Evolutionary conservation across 2,888 invertebrate genomes (phyloP).

Genomic region (Phytoseiulus persimilis): DNA sequence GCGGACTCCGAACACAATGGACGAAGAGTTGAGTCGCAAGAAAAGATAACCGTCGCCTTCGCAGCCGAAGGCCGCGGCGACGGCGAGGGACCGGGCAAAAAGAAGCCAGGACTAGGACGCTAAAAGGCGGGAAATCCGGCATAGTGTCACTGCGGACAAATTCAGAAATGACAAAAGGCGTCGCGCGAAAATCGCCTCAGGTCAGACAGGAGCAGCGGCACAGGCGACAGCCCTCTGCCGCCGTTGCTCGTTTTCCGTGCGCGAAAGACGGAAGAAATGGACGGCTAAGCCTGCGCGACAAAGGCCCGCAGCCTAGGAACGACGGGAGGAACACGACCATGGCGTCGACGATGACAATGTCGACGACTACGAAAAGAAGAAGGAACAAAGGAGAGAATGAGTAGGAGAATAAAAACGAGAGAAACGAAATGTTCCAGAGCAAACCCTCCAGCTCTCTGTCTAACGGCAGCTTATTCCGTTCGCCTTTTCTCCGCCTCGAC

Average conservation of each 20-base stretch:
- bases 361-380: background rate
- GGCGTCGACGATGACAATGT: background rate
- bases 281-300: background rate
- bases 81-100: background rate
- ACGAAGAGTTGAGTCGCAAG: background rate
- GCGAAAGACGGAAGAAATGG: background rate
- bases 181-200: background rate
- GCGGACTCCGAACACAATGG: background rate
- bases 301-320: background rate
- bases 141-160: background rate
- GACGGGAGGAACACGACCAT: background rate
- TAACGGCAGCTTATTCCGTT: no score
- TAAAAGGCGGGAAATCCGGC: constrained; percentile 5
- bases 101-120: background rate
- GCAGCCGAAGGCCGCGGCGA: background rate
- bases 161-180: background rate
- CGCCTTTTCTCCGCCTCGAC: no score
- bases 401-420: background rate
- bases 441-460: background rate
- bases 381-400: background rate
- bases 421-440: background rate
- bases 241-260: background rate
- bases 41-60: background rate
- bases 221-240: background rate
- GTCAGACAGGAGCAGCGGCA: background rate